Conservation (phyloP, 2,797 vertebrate species). For the Gallirallus australis region DNA sequence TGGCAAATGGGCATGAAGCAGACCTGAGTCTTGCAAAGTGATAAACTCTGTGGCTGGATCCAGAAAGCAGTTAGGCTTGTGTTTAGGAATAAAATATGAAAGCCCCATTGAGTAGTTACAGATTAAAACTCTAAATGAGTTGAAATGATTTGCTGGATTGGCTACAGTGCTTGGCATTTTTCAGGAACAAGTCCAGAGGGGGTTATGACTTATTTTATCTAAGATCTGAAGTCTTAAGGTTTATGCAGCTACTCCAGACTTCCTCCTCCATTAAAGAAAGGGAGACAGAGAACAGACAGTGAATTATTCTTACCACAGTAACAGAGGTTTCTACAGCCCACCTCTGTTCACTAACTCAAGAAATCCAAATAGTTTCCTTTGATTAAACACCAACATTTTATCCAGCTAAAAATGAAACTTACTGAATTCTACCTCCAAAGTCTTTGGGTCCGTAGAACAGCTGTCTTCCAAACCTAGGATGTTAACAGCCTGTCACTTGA, state of each 20-base stretch:
- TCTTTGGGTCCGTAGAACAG: background rate
- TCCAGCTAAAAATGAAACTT: background rate
- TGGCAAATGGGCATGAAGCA: background rate
- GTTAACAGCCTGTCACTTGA: background rate
- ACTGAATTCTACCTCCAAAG: background rate
- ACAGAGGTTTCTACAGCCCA: background rate
- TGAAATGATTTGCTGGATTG: background rate
- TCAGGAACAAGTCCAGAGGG: background rate
- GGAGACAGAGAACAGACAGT: accelerated
- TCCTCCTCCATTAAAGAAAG: background rate
- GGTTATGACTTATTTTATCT: background rate
- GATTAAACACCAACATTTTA: background rate
- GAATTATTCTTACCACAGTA: background rate
- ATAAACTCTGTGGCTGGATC: background rate
- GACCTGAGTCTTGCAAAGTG: background rate
- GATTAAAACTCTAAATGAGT: background rate
- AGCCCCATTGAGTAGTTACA: background rate
- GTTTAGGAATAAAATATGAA: background rate
- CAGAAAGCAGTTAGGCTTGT: background rate
- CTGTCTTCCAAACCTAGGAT: accelerated
- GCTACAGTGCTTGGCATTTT: background rate
- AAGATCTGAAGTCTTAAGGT: background rate
- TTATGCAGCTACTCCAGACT: background rate
- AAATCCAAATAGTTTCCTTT: background rate
- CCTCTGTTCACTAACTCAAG: background rate